Evolutionary conservation across 2,888 invertebrate genomes (phyloP), one percentile per base, ranked within the genome.

Genomic region (Belgica antarctica): DNA sequence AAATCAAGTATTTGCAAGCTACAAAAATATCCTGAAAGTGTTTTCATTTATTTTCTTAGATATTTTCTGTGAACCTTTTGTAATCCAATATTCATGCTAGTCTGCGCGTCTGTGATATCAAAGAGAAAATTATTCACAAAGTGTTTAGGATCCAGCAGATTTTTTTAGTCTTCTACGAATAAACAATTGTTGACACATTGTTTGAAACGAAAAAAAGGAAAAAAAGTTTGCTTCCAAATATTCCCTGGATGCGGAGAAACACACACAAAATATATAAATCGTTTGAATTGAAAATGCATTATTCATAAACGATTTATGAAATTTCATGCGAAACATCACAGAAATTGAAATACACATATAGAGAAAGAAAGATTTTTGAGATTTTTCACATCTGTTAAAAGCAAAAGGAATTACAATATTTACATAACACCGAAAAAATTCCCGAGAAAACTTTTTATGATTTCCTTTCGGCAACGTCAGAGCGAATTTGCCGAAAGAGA

Each of bases 361-460:
- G 31, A 4, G 31, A 41, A 2, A 41, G 41, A 41, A n/a, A 41
- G 41, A 41, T 41, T n/a, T n/a, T 61, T 28, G 61, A 15, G 61
- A 61, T 24, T 61, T 61, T 61, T 17, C 34, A 62, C 62, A 62
- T 62, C 62, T 62, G 62, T 28, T 36, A 5, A 19, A 25, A 2
- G 24, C 24, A 7, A 62, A 62, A 19, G 34, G 61, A 70, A 70
- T 61, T 22, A 22, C 57, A 68, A 68, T 70, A 70, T 70, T 70
- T 70, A 70, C 70, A 70, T 70, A 41, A 70, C n/a, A 70, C 52
- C 52, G 46, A 57, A 24, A 34, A 59, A 17, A 61, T 69, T 36
- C 28, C 17, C 36, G 22, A 61, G n/a, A n/a, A n/a, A n/a, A 61
- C 41, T 12, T 61, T 61, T 59, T 61, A 59, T 70, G 61, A 61